Evolutionary conservation across 1,140 invertebrate species (phyloP).

Genomic region (Drosophila grimshawi): DNA sequence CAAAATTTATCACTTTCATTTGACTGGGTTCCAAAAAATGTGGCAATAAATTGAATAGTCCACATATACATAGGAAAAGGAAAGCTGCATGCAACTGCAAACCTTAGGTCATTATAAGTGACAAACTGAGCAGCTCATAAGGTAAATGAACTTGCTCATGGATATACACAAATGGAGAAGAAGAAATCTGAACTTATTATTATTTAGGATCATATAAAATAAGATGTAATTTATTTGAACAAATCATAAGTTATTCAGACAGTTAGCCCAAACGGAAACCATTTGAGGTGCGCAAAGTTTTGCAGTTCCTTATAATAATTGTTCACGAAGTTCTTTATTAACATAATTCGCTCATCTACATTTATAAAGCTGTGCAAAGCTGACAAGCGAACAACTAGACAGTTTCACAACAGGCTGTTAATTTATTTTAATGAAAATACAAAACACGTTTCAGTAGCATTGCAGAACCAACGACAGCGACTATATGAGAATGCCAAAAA

Average conservation of each 20-base stretch:
- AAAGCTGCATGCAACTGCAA: conserved; percentile 5
- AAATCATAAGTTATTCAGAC: too few relatives aligned
- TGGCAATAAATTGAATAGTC: conserved; percentile 16
- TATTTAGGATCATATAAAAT: too few relatives aligned
- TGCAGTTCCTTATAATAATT: too few relatives aligned
- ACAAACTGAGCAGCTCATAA: conserved; percentile 4
- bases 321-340: too few relatives aligned
- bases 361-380: conserved; percentile 5
- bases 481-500: not conserved
- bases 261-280: too few relatives aligned
- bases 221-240: too few relatives aligned
- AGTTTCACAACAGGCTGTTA: conserved; percentile 45
- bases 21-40: conserved; percentile 59
- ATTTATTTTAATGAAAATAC: conserved; percentile 65
- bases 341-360: not conserved
- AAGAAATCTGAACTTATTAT: not conserved
- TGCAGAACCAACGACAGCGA: conserved; percentile 16
- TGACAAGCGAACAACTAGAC: conserved; percentile 23
- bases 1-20: conserved; percentile 71
- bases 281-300: too few relatives aligned
- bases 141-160: conserved; percentile 11
- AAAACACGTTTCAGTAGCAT: conserved; percentile 52
- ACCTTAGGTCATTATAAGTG: not conserved
- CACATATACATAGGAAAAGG: conserved; percentile 26
- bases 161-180: not conserved